Evolutionary conservation across 2,888 invertebrate species (phyloP), one percentile per base, ranked within the genome.

Genomic region (Opisthograptis luteolata): DNA sequence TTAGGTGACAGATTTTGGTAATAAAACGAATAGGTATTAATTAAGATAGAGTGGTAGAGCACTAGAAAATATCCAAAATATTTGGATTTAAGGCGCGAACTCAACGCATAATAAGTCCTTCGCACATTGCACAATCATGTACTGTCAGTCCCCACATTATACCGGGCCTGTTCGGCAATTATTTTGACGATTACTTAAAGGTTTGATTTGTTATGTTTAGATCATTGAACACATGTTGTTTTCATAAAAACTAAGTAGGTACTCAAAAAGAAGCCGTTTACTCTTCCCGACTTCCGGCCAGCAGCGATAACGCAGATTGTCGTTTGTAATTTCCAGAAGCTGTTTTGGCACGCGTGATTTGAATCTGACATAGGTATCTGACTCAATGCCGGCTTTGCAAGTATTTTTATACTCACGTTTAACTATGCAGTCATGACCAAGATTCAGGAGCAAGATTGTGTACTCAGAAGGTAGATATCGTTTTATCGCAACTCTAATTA

Each of bases 401-500:
- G 60, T 61, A 66, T 65, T 70, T 68, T 67, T 67, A 61, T 53
- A 66, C 55, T 65, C 65, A 68, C 66, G 67, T 72, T 62, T 60
- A 62, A 61, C 65, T 50, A 55, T 58, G 60, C 31, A 15, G 40
- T 51, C 68, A 68, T 70, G 73, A 58, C 52, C 37, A 37, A 73
- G 76, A 78, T 79, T 64, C 55, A 66, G 62, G 62, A 60, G 57
- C 56, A 27, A 62, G 76, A 79, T 76, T 66, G 62, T 56, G 53
- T 32, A 60, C 66, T 59, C 66, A 68, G 61, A 73, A 71, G 71
- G 71, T 62, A 69, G 68, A 76, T 76, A 72, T 75, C 66, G 74
- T 75, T 76, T 70, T 74, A 77, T 73, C 66, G 74, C 60, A 70
- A 78, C 75, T 71, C 82, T 84, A 86, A 87, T 86, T 85, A 80